A percentile compares a stretch with the other conserved stretches of the same genome.
Conservation (phyloP, 2,797 vertebrate species). For the Gallirallus australis region DNA sequence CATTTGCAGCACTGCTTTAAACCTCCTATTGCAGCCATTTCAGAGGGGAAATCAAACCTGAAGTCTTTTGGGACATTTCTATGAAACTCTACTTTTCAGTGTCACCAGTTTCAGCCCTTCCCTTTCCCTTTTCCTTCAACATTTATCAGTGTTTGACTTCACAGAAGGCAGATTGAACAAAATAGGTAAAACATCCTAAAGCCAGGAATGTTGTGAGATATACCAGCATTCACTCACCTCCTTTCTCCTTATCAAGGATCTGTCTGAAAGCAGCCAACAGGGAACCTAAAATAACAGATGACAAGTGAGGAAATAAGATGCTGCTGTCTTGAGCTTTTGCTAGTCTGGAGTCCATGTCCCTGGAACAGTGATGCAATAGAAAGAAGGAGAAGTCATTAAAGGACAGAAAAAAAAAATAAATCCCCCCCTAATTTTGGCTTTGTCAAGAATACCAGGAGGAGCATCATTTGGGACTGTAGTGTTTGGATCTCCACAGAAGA, state of each 20-base stretch:
- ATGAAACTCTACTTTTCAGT: background rate
- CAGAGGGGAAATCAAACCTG: background rate
- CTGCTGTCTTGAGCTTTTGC: background rate
- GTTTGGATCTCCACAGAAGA: background rate
- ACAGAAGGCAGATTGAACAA: background rate
- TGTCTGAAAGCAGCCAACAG: background rate
- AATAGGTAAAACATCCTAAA: background rate
- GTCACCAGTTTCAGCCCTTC: background rate
- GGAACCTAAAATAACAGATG: background rate
- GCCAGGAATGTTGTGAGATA: fast-evolving
- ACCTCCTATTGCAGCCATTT: background rate
- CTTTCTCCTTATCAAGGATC: background rate
- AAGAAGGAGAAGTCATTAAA: background rate
- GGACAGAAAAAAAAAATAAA: background rate
- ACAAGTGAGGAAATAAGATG: background rate
- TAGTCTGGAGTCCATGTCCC: background rate
- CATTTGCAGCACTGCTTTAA: background rate
- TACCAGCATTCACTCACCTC: background rate
- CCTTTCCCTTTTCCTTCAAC: background rate
- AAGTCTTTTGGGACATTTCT: background rate
- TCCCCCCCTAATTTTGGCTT: background rate
- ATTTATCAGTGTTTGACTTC: background rate
- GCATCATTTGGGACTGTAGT: too few species aligned
- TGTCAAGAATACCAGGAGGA: too few species aligned
- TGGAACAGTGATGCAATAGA: background rate